Evolutionary conservation across 2,888 invertebrate genomes (phyloP), one percentile per base, ranked within the genome.

Genomic region (Eudemis profundana): DNA sequence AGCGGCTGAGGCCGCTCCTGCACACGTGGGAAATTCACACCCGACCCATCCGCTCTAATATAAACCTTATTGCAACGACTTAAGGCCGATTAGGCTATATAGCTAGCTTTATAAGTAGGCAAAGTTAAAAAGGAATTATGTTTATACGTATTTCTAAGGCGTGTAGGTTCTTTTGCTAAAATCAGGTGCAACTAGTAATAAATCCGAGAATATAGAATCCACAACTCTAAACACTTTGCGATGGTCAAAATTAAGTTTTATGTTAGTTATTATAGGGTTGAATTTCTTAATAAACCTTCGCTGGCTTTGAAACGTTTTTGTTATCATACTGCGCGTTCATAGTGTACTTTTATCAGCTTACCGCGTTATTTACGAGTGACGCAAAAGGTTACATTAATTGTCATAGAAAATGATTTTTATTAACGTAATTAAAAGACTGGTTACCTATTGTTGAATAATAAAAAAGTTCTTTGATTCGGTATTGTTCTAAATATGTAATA

Each of bases 1-100:
- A 19, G 47, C 17, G 56, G 49, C 17, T n/a, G 36, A 64, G 63
- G 63, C 23, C 57, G 14, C 44, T 36, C 42, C 27, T 12, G 42
- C 44, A 40, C 63, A 44, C 50, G 64, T 64, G 63, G 57, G 63
- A 63, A 63, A 17, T 15, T 29, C 51, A 29, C 33, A 33, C 33
- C n/a, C n/a, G n/a, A n/a, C n/a, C n/a, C n/a, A n/a, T n/a, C n/a
- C n/a, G n/a, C n/a, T n/a, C n/a, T n/a, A n/a, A 42, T n/a, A n/a
- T 44, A 17, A 15, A 44, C 56, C n/a, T 42, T 56, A 56, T 3
- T 19, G 29, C 15, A 0, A 4, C 10, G 29, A 8, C 0, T 19
- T 56, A 44, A 56, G 7, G 21, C 12, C 8, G 1, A 21, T 5
- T 23, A 23, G 3, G 23, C 23, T 23, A 23, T 23, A 23, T 23